Conservation (phyloP, 2,797 vertebrate genomes). For the Gobio occitaniae region DNA sequence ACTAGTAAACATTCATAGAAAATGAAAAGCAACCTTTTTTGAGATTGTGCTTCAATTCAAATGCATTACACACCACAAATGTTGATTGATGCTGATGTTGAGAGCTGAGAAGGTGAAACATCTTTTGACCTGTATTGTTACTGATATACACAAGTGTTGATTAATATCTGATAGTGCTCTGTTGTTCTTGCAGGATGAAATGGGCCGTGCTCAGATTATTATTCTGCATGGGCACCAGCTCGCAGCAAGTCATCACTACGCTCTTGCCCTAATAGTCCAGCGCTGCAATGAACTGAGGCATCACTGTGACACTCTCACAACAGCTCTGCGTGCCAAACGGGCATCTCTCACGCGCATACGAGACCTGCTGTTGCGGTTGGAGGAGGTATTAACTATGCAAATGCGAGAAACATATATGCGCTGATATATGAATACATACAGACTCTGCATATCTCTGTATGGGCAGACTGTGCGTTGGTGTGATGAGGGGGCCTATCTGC, state of each 20-base stretch:
- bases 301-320: slow-evolving; percentile 84
- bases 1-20: neutral
- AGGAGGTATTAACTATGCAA: slow-evolving; percentile 79
- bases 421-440: slow-evolving; percentile 17
- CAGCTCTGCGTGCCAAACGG: slow-evolving; percentile 82
- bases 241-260: slow-evolving; percentile 92
- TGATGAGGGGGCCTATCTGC: slow-evolving; percentile 90
- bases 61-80: neutral
- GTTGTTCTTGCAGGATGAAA: slow-evolving; percentile 81
- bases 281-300: slow-evolving; percentile 94
- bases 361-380: slow-evolving; percentile 86
- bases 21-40: neutral
- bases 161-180: neutral
- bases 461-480: slow-evolving; percentile 88
- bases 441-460: slow-evolving; percentile 38
- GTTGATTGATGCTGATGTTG: neutral
- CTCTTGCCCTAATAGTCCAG: slow-evolving; percentile 92
- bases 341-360: slow-evolving; percentile 79
- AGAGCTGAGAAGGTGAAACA: neutral
- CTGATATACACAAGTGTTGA: no score
- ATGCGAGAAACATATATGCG: neutral
- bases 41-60: neutral
- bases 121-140: neutral
- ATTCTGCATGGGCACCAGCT: slow-evolving; percentile 93
- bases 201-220: slow-evolving; percentile 84